These are phyloP conservation scores for Drosophila mauritiana DNA, from an alignment of 1,140 invertebrate species.

Conservation along the genomic window DNA sequence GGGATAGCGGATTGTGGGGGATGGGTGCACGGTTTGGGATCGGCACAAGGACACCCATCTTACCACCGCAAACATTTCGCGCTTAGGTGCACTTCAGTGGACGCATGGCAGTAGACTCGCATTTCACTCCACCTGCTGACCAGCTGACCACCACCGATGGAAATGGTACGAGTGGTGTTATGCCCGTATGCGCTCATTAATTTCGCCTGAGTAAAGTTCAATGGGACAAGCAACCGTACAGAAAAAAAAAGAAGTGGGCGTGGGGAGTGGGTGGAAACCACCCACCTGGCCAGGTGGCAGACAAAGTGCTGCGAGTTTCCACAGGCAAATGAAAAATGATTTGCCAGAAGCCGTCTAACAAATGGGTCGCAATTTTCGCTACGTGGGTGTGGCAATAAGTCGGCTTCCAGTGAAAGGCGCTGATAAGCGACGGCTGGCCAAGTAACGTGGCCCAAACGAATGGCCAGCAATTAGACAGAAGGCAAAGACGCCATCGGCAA, in stretches of 20 bases:
- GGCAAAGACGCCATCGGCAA: conserved; percentile 29
- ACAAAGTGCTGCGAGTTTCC: conserved; percentile 69
- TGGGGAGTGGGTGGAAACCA: too few relatives aligned
- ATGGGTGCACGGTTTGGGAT: background rate
- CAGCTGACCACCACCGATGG: conserved; percentile 1
- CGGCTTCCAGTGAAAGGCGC: conserved; percentile 16
- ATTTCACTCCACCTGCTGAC: background rate
- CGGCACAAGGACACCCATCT: background rate
- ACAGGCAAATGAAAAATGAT: conserved; percentile 79
- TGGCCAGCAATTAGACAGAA: conserved; percentile 71
- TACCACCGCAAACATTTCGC: conserved; percentile 33
- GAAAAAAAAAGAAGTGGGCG: background rate
- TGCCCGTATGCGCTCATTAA: conserved; percentile 74
- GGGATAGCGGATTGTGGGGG: background rate
- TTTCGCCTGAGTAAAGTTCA: conserved; percentile 76
- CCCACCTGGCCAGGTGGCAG: conserved; percentile 32
- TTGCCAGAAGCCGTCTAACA: conserved; percentile 48
- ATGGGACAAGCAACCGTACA: conserved; percentile 32
- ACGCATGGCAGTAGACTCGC: conserved; percentile 30
- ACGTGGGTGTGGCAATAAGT: conserved; percentile 28
- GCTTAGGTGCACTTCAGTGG: conserved; percentile 75
- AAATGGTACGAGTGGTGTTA: conserved; percentile 52
- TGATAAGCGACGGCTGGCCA: conserved; percentile 44
- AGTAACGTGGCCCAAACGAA: conserved; percentile 63
- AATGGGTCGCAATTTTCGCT: conserved; percentile 51